Evolutionary conservation across 1,140 invertebrate species (phyloP), one percentile per base, ranked within the genome.

Genomic region (Nephotettix cincticeps): DNA sequence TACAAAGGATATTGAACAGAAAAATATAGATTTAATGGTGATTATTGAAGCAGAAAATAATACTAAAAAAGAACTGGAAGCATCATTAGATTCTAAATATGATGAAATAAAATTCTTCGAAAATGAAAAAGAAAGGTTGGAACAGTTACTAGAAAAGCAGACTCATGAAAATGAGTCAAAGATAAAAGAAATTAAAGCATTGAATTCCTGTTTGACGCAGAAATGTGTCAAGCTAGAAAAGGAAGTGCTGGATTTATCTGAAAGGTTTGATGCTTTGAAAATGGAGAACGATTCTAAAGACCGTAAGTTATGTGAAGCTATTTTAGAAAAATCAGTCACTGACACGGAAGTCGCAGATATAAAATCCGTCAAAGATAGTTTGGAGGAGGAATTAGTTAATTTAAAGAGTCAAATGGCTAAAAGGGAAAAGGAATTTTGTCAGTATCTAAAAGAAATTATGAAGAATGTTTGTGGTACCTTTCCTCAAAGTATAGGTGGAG

Each of bases 201-300:
- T 63, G 14, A 29, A 63, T 30, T 11, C 32, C 23, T 63, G 47
- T n/a, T 11, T 67, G 36, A 30, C 63, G 2, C 63, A 71, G 30
- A 29, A 69, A 27, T 45, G 61, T 64, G 13, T 43, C n/a, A 43
- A 36, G 1, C 13, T 64, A 17, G 56, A 61, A 51, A 43, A 30
- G 47, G 58, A 72, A 47, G 17, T 28, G 1, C 45, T 64, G 17
- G 69, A 36, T 36, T 45, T 40, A 54, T 27, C 32, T 43, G 69
- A 70, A 43, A 63, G 23, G n/a, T 63, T 21, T 13, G 66, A 54
- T 68, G 13, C 29, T 51, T 30, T 66, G 27, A 66, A 71, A 54
- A 68, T 67, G 29, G 74, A 75, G 47, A 70, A 47, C 21, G 72
- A 75, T 11, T 65, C 56, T 6, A 75, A 75, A 54, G 72, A 75